phyloP scores from a whole-genome alignment of 2,888 invertebrate genomes.

The Halocaridina rubra region DNA sequence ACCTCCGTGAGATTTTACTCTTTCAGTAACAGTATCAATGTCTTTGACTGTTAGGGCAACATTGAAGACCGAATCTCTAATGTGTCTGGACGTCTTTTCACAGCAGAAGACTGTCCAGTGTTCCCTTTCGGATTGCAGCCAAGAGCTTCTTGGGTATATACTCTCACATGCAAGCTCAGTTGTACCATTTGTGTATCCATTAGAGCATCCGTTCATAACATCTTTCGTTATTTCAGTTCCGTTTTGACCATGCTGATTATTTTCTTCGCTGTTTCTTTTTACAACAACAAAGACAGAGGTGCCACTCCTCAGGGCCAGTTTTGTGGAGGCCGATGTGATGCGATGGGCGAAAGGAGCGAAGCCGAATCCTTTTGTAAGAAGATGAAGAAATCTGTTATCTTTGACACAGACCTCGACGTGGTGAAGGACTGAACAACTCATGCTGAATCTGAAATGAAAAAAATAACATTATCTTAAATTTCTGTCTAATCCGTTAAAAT shows the following conservation, averaged over 20 bases:
- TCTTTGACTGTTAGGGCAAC: slow-evolving; percentile 69
- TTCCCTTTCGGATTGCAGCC: slow-evolving; percentile 34
- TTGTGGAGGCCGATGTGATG: slow-evolving; percentile 18
- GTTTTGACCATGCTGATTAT: too few species aligned
- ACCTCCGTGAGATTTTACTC: slow-evolving; percentile 65
- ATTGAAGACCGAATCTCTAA: slow-evolving; percentile 69
- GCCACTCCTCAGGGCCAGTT: slow-evolving; percentile 47
- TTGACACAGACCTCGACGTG: slow-evolving; percentile 59
- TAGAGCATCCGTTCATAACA: too few species aligned
- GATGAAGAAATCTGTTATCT: background rate
- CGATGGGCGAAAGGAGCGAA: slow-evolving; percentile 38
- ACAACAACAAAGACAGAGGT: slow-evolving; percentile 49
- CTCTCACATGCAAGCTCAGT: too few species aligned
- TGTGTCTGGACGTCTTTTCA: slow-evolving; percentile 18
- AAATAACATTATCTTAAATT: too few species aligned
- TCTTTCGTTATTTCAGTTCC: too few species aligned
- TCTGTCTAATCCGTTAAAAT: too few species aligned
- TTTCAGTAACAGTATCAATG: slow-evolving; percentile 65
- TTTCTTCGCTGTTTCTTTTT: slow-evolving; percentile 4
- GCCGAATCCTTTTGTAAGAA: slow-evolving; percentile 42
- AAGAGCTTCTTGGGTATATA: too few species aligned
- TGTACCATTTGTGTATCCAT: too few species aligned
- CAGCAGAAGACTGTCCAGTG: slow-evolving; percentile 64
- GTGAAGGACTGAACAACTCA: slow-evolving; percentile 56
- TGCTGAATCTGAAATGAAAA: background rate